Evolutionary conservation across 2,888 invertebrate species (phyloP), one percentile per base, ranked within the genome.

Genomic region (Eupithecia dodoneata): DNA sequence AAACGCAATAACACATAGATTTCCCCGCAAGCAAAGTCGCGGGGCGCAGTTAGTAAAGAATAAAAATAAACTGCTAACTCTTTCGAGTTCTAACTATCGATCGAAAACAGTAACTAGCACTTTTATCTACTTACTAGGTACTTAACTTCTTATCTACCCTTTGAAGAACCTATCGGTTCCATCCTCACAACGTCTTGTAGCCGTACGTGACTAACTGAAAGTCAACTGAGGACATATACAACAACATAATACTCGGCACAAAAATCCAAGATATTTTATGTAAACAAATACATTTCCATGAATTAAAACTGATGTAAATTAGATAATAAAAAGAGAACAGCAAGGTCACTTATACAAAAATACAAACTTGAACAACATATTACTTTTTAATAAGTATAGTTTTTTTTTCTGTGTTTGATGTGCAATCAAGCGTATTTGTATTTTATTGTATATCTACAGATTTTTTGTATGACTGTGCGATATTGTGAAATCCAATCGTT

Each of bases 171-270:
- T 59, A 2, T 18, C 59, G 18, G 18, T 59, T 0, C 59, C 18
- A 59, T 18, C 18, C 18, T 59, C 18, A 18, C 55, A 55, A 55
- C n/a, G n/a, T 55, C 9, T 18, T 10, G 18, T 59, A 59, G 59
- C 59, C 59, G 59, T 18, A 63, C 63, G 63, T 63, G 63, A 63
- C 63, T 63, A 63, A 63, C 30, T 30, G 18, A 4, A 63, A 63
- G 63, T 1, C 59, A 30, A 30, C 30, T 30, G 30, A 63, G 63
- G n/a, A 18, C 18, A 59, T 59, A 15, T 1, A 2, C n/a, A 10
- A 47, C 47, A 7, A 12, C 7, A 3, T 52, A 2, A 2, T 52
- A 15, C 52, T 30, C 10, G 1, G 63, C 2, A 30, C 12, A 6
- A 12, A 9, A 30, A 12, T 63, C 6, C 30, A 63, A 30, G 30